Evolutionary conservation across 2,888 invertebrate genomes (phyloP), one percentile per base, ranked within the genome.

Genomic region (Volucella bombylans): DNA sequence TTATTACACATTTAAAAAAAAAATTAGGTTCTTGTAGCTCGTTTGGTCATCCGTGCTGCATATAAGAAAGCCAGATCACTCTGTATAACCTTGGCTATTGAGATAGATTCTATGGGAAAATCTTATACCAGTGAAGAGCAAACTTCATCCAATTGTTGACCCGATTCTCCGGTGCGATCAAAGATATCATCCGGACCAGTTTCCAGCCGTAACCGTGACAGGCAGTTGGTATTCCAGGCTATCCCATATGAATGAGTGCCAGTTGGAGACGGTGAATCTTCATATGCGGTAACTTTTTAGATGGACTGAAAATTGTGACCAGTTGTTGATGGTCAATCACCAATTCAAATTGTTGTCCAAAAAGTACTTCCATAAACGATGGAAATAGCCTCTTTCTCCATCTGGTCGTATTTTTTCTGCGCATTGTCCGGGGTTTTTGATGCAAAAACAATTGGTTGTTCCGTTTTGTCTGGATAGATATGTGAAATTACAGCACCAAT

Each of bases 401-500:
- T 86, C 64, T 83, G 81, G 49, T 76, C 80, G 39, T 80, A 82
- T 8, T 59, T 18, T 8, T 55, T 59, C 67, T 87, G 85, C 9
- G 52, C 71, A 12, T 68, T 64, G 8, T 73, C 38, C 1, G 77
- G 59, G n/a, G n/a, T n/a, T n/a, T n/a, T 1, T 4, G 86, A 86
- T 0, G 82, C 82, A n/a, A 80, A 79, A 1, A 69, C 74, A 4
- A 91, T 90, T 12, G 90, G 91, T 52, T 89, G 81, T 83, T 91
- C 90, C 23, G 87, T 73, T 14, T 90, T 89, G 86, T 91, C 89
- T 23, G 82, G 82, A 47, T 87, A 88, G 15, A 87, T 86, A 65
- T 91, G 90, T 1, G 65, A 82, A n/a, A 78, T 57, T 0, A 82
- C 86, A 10, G 59, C 81, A 0, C 78, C 86, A 54, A 86, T 86